These are phyloP conservation scores for Mylabris sibirica DNA, from an alignment of 2,888 invertebrate genomes.

Conservation along the genomic window DNA sequence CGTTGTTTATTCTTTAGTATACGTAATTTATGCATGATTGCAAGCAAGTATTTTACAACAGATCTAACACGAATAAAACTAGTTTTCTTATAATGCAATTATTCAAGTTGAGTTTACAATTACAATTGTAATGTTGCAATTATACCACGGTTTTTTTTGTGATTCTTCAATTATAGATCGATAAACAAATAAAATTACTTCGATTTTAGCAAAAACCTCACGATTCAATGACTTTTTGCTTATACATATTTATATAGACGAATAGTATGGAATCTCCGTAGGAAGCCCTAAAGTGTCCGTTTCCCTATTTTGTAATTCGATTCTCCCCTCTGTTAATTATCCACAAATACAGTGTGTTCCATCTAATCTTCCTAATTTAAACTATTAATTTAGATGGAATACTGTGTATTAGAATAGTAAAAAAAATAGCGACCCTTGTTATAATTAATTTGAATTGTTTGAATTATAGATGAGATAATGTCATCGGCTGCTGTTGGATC, in stretches of 20 bases:
- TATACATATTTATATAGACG: not conserved
- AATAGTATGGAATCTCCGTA: not conserved
- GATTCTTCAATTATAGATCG: not conserved
- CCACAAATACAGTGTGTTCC: not conserved
- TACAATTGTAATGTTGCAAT: not conserved
- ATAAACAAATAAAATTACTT: not conserved
- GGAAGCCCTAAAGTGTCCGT: not conserved
- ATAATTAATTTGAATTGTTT: slow-evolving; percentile 20
- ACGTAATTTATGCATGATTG: not conserved
- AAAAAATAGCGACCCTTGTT: too few species aligned
- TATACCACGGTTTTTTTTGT: not conserved
- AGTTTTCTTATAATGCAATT: slow-evolving; percentile 2
- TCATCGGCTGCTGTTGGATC: slow-evolving; percentile 43
- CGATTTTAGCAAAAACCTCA: not conserved
- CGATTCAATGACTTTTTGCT: too few species aligned
- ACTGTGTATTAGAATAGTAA: too few species aligned
- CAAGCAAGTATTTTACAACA: not conserved
- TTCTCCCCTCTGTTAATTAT: not conserved
- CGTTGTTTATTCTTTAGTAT: not conserved
- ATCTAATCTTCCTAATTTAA: too few species aligned
- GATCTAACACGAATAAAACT: not conserved
- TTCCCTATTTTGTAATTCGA: not conserved
- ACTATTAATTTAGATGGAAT: too few species aligned
- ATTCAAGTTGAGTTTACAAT: not conserved
- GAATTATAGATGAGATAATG: slow-evolving; percentile 36